Conservation (phyloP, 2,113 vertebrate genomes). For the Prietella phreatophila region DNA sequence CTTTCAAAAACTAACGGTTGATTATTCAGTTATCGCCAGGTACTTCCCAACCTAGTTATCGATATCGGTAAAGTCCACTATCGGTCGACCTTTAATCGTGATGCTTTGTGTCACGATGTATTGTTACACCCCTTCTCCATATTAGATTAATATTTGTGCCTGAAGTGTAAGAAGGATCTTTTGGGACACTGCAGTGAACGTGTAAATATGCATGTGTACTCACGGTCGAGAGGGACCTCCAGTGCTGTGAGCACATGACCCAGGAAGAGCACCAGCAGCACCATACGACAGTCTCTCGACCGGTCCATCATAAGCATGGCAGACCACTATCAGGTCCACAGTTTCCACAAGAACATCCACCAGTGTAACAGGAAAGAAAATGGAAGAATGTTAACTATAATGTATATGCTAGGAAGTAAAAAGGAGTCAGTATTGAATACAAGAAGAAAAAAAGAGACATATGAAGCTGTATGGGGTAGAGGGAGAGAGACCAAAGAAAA, state of each 20-base stretch:
- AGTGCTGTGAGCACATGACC: conserved; percentile 80
- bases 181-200: background rate
- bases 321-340: conserved; percentile 55
- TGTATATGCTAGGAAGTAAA: no score
- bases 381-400: background rate
- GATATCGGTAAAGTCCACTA: no score
- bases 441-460: background rate
- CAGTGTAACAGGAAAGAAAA: conserved; percentile 42
- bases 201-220: conserved; percentile 65
- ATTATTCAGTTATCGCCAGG: no score
- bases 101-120: background rate
- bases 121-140: background rate
- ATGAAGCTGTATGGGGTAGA: background rate
- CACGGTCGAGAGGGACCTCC: conserved; percentile 95
- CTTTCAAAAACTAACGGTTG: no score
- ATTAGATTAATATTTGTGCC: background rate
- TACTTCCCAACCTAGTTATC: no score
- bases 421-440: background rate
- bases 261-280: conserved; percentile 77
- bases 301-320: conserved; percentile 75
- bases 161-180: background rate
- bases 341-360: conserved; percentile 56
- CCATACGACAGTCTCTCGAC: conserved; percentile 67
- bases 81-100: background rate
- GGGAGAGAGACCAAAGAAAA: background rate